Base-by-base conservation (phyloP, 2,888 invertebrate species). In the Apocheima hispidaria region DNA sequence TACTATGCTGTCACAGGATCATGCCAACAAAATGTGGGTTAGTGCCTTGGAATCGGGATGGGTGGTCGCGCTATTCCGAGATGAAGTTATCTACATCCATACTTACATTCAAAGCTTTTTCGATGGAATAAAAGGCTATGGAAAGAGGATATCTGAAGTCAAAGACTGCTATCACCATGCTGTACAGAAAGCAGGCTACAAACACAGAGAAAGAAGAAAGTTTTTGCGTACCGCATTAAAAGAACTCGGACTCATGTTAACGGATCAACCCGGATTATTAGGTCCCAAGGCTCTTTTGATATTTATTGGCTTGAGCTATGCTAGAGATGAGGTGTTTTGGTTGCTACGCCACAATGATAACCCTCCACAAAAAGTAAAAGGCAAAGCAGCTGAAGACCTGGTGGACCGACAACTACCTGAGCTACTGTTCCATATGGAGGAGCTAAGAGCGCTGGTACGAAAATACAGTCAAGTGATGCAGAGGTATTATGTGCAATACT, bases 391-490 rank as follows among this genome's bases (percentile, higher is more conserved):
- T n/a, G 98, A 98, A 87, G 98, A 98, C 88, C 92, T 99, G 56
- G 97, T 98, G 0, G 99, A 99, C 84, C 94, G 99, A 56, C 99
- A 99, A 82, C 93, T 99, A 41, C 99, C 99, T 1, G 99, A 99
- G 86, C 91, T 99, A 43, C 91, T 99, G 7, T 99, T 99, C 82
- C 99, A 99, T 81, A 99, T 99, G 96, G 99, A 99, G 84, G 99
- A 99, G 86, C 88, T 99, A 51, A 94, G 99, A 76, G 98, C 97
- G 21, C 92, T 99, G 54, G 98, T 99, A 4, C 95, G 98, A 66
- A 99, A 99, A 84, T 99, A 99, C 85, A 97, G 97, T 74, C 98
- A 98, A 92, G 98, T 99, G 7, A 96, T 99, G 93, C 99, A 99
- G 87, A 94, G 99, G 68, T 99, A 99, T 86, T 99, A 99, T 88